Base-by-base conservation (phyloP, 2,888 invertebrate species). In the Cylloceria caligata region DNA sequence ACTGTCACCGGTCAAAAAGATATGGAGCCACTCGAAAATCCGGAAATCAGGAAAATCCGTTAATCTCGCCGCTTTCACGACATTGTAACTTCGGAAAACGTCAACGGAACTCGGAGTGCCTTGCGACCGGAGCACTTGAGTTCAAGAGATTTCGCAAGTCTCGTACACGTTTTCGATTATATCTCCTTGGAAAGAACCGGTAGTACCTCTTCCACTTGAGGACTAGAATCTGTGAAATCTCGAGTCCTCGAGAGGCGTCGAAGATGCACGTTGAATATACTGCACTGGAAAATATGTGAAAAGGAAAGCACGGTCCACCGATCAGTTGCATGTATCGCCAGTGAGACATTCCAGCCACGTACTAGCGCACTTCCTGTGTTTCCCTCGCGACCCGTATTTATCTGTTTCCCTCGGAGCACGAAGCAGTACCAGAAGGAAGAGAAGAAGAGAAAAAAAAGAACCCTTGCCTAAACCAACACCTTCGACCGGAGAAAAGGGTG, bases 391-490 rank as follows among this genome's bases (percentile, higher is more conserved):
- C 52, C 73, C 68, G 88, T 89, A 88, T 90, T 90, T 90, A 90
- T 90, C 89, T 89, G 86, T 88, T 90, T 81, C 69, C 67, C 75
- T 65, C 42, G 55, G 3, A 16, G 57, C 45, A 45, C 45, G 49
- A 55, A 49, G 21, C 42, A 45, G n/a, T 45, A 16, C 45, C 7
- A n/a, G 19, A 39, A 65, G 30, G 55, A 82, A 76, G 47, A 47
- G 9, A 16, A 62, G 52, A 27, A 5, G 62, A 75, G 49, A 71
- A 83, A 77, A 55, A 72, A 77, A 76, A 69, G 87, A 89, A 88
- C 88, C 90, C 89, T 90, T 90, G 88, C 88, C 89, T 88, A 88
- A 89, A 89, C 84, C 86, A 90, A 89, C 89, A 88, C 86, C 88
- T 88, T 85, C 64, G 39, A 84, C 77, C 85, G 74, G 85, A 88